A percentile compares a stretch with the other conserved stretches of the same genome.
Evolutionary conservation across 2,113 vertebrate genomes (phyloP).

Genomic region (Microtus ochrogaster): DNA sequence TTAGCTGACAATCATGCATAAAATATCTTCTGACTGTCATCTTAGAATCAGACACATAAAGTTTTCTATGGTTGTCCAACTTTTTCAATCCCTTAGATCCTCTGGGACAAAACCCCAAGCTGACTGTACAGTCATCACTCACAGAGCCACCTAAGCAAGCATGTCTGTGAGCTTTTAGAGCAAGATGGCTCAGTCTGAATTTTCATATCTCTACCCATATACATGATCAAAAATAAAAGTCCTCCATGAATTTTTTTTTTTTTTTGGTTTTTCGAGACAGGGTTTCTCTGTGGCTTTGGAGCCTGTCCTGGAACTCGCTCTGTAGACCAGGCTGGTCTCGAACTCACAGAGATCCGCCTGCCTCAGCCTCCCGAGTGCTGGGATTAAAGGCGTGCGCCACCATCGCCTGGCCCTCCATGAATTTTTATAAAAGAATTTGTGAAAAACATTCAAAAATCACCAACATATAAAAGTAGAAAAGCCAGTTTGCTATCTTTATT

Average conservation of each 20-base stretch:
- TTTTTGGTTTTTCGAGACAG: too few species aligned
- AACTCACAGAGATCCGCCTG: too few species aligned
- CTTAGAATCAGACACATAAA: background rate
- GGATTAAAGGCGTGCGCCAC: too few species aligned
- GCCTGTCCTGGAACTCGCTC: too few species aligned
- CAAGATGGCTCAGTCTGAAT: background rate
- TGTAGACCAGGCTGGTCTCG: too few species aligned
- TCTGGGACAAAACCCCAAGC: background rate
- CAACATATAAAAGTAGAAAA: background rate
- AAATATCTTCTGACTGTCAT: background rate
- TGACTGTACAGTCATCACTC: background rate
- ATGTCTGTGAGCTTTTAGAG: background rate
- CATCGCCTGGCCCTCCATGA: too few species aligned
- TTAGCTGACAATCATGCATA: background rate
- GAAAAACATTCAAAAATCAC: background rate
- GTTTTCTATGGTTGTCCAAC: background rate
- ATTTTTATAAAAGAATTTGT: background rate
- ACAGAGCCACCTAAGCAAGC: background rate
- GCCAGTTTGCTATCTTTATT: background rate
- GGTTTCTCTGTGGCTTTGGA: too few species aligned
- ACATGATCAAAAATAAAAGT: conserved; percentile 34
- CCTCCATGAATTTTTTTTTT: background rate
- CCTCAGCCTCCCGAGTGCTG: too few species aligned
- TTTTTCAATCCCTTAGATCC: background rate
- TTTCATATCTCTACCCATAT: conserved; percentile 1